phyloP scores from a whole-genome alignment of 2,888 invertebrate genomes.

The Heterodera filipjevi region DNA sequence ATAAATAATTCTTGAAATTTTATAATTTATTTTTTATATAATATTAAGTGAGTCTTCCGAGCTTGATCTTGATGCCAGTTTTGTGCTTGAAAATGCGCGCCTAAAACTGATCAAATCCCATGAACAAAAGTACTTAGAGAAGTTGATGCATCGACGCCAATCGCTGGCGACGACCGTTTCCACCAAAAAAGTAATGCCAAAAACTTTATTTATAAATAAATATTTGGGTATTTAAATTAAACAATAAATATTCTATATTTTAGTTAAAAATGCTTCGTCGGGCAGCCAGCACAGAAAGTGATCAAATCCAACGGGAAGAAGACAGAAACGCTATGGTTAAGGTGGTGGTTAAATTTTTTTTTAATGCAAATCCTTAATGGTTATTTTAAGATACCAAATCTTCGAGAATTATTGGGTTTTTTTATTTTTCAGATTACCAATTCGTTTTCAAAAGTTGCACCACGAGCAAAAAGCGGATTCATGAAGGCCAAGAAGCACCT shows the following conservation, averaged over 20 bases:
- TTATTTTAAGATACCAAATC: too few relatives aligned
- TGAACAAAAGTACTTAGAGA: conserved; percentile 28
- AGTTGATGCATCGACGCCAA: conserved; percentile 55
- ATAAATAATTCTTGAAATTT: too few relatives aligned
- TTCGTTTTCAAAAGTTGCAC: conserved; percentile 34
- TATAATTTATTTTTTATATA: too few relatives aligned
- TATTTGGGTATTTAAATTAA: neutral
- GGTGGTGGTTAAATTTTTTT: too few relatives aligned
- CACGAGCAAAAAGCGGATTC: conserved; percentile 63
- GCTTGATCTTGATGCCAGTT: conserved; percentile 59
- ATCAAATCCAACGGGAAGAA: conserved; percentile 46
- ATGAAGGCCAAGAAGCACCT: conserved; percentile 68
- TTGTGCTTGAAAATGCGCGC: conserved; percentile 61
- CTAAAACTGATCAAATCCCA: conserved; percentile 59
- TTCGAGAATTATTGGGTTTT: neutral
- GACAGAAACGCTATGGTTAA: conserved; percentile 13
- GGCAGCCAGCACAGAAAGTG: conserved; percentile 63
- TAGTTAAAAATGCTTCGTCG: conserved; percentile 56
- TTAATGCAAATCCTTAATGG: too few relatives aligned
- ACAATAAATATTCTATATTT: conserved; percentile 21
- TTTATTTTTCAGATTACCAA: conserved; percentile 24
- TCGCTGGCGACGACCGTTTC: conserved; percentile 61
- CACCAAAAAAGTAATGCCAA: conserved; percentile 53
- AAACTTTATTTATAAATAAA: neutral
- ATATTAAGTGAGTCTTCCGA: conserved; percentile 38